phyloP scores from a whole-genome alignment of 2,888 invertebrate species.

The Coenonympha glycerion region DNA sequence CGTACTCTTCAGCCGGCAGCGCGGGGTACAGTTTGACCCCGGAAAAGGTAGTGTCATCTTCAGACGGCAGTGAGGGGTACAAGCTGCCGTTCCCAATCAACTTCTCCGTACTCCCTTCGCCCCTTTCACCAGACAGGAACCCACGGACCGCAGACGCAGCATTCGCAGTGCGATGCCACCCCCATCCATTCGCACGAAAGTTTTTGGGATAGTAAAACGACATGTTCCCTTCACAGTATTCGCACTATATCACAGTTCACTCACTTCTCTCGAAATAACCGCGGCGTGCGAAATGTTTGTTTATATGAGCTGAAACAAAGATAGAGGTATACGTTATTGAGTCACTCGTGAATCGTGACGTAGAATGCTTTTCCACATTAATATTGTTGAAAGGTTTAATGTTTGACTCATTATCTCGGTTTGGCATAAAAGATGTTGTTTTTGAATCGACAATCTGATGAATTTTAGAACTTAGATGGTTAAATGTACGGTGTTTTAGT shows the following conservation, averaged over 20 bases:
- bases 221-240: constrained; percentile 26
- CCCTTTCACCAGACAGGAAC: constrained; percentile 57
- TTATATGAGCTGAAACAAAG: constrained; percentile 23
- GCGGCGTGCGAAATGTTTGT: constrained; percentile 10
- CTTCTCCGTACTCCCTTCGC: constrained; percentile 41
- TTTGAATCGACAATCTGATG: no score
- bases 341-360: constrained; percentile 15
- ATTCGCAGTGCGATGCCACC: constrained; percentile 58
- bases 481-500: no score
- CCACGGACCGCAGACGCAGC: constrained; percentile 55
- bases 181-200: constrained; percentile 67
- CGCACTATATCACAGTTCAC: constrained; percentile 27
- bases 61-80: constrained; percentile 57
- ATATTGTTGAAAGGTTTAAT: not conserved
- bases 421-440: no score
- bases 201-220: constrained; percentile 64
- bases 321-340: constrained; percentile 13
- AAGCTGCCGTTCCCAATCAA: constrained; percentile 47
- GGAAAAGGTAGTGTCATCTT: constrained; percentile 55
- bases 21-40: constrained; percentile 59
- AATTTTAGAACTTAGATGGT: no score
- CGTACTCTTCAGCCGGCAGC: constrained; percentile 64
- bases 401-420: not conserved
- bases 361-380: not conserved
- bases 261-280: constrained; percentile 17